A percentile compares a stretch with the other conserved stretches of the same genome.
Conservation (phyloP, 2,113 vertebrate species). For the Macquaria ambigua region DNA sequence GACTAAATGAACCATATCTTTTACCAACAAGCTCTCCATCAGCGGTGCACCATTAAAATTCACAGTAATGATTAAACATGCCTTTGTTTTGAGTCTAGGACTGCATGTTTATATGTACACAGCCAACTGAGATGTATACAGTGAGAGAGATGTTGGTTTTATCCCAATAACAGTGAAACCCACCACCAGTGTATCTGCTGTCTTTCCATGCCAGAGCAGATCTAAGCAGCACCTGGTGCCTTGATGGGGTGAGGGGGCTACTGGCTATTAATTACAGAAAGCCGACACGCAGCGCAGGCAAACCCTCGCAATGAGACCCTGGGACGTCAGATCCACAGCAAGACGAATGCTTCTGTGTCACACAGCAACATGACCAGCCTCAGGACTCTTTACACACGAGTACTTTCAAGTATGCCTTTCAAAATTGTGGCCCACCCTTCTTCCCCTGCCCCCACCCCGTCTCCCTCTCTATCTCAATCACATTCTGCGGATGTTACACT, state of each 20-base stretch:
- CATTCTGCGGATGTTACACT: conserved; percentile 68
- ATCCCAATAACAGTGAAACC: conserved; percentile 51
- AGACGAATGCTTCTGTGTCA: conserved; percentile 77
- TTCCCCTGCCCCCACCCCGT: conserved; percentile 51
- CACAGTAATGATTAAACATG: conserved; percentile 38
- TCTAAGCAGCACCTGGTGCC: conserved; percentile 78
- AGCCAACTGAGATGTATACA: conserved; percentile 39
- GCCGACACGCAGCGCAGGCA: conserved; percentile 68
- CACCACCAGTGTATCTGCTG: conserved; percentile 37
- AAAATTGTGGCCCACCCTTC: conserved; percentile 57
- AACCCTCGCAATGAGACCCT: conserved; percentile 72
- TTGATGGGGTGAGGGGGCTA: conserved; percentile 69
- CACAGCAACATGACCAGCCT: conserved; percentile 72
- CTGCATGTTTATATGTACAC: conserved; percentile 59
- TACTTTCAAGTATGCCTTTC: conserved; percentile 72
- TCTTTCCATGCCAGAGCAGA: conserved; percentile 62
- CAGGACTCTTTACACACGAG: conserved; percentile 68
- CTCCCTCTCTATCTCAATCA: conserved; percentile 62
- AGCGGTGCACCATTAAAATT: conserved; percentile 63
- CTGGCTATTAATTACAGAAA: conserved; percentile 85
- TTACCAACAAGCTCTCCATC: conserved; percentile 67
- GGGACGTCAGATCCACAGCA: conserved; percentile 71
- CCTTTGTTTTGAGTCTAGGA: conserved; percentile 67
- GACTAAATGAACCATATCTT: conserved; percentile 74
- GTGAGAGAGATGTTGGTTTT: conserved; percentile 43